phyloP scores from a whole-genome alignment of 2,888 invertebrate species.

The Liodrosophila aerea region DNA sequence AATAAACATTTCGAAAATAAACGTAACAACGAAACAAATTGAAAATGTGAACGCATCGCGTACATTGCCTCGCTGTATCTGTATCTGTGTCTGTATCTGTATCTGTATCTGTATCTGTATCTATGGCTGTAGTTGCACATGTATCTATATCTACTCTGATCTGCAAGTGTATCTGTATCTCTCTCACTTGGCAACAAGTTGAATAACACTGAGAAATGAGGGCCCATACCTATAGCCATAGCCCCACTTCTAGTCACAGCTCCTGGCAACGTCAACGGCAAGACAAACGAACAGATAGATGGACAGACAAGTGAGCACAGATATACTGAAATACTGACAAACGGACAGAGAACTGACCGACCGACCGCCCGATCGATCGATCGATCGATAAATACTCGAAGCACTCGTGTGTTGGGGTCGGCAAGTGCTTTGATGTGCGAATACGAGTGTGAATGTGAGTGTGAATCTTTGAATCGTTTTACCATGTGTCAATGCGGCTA shows the following conservation, averaged over 20 bases:
- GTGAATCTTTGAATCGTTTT: constrained; percentile 30
- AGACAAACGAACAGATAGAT: constrained; percentile 5
- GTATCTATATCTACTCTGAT: too few species aligned
- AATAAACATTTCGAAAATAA: constrained; percentile 74
- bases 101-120: constrained; percentile 25
- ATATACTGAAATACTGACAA: constrained; percentile 19
- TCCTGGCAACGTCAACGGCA: constrained; percentile 38
- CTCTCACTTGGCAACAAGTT: constrained; percentile 70
- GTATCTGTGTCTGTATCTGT: constrained; percentile 39
- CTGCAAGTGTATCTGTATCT: constrained; percentile 37
- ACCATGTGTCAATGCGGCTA: constrained; percentile 44
- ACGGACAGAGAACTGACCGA: constrained; percentile 43
- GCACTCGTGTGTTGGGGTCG: constrained; percentile 30
- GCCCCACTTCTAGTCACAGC: constrained; percentile 40
- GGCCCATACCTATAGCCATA: constrained; percentile 26
- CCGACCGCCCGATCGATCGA: constrained; percentile 42
- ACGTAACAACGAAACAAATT: constrained; percentile 67
- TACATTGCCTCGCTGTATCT: constrained; percentile 47
- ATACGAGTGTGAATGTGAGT: background rate
- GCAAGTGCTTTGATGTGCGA: constrained; percentile 48
- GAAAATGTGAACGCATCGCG: constrained; percentile 51
- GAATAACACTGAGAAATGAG: constrained; percentile 51
- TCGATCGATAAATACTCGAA: constrained; percentile 53
- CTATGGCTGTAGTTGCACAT: constrained; percentile 35
- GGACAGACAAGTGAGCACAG: constrained; percentile 3